Percentiles rank a stretch among this genome's conserved stretches.
These are phyloP conservation scores for Allacma fusca DNA, from an alignment of 2,888 invertebrate species.

Conservation along the genomic window DNA sequence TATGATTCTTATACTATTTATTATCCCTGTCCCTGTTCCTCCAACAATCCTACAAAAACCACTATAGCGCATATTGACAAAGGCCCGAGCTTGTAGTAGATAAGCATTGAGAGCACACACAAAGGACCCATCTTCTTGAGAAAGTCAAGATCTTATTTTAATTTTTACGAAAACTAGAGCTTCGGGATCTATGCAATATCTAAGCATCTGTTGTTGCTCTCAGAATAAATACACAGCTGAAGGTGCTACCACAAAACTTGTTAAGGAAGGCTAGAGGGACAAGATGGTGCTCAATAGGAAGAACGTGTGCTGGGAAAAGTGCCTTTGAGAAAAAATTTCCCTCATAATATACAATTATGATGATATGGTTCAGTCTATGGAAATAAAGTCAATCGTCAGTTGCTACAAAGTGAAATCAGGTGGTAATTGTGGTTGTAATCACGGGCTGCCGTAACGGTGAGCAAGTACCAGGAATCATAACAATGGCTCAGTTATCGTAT, in stretches of 20 bases:
- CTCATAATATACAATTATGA: slow-evolving; percentile 5
- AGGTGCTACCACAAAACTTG: no score
- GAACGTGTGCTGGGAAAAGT: background rate
- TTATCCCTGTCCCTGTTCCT: no score
- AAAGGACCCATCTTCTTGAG: no score
- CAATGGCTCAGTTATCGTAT: slow-evolving; percentile 38
- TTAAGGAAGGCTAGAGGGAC: slow-evolving; percentile 3
- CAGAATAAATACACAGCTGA: background rate
- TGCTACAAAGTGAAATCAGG: slow-evolving; percentile 36
- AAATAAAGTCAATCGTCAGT: background rate
- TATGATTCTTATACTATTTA: no score
- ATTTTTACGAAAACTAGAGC: no score
- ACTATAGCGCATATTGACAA: no score
- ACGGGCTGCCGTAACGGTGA: slow-evolving; percentile 39
- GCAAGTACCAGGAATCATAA: slow-evolving; percentile 45
- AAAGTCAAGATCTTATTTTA: no score
- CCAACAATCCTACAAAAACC: no score
- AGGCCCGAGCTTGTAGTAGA: no score
- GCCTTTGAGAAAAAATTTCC: no score
- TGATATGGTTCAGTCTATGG: background rate
- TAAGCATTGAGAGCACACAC: no score
- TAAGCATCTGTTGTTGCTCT: background rate
- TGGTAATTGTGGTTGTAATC: slow-evolving; percentile 33
- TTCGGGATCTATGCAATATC: no score
- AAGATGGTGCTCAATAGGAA: background rate